Evolutionary conservation across 2,113 vertebrate genomes (phyloP).

Genomic region (Orthonyx spaldingii): DNA sequence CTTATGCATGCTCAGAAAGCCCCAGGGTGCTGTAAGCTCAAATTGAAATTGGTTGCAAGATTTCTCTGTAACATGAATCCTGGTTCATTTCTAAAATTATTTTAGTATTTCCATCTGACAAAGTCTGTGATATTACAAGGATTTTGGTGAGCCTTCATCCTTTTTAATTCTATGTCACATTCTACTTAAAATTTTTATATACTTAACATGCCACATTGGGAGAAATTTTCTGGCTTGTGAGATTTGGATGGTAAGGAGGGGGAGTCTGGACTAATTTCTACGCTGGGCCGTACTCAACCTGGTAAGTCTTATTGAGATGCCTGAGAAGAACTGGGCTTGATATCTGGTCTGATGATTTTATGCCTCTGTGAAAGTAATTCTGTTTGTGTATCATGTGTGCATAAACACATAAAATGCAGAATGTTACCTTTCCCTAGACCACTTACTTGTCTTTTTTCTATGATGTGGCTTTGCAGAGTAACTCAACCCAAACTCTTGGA

Average conservation of each 20-base stretch:
- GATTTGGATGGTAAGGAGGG: background rate
- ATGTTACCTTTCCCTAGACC: background rate
- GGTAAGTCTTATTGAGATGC: background rate
- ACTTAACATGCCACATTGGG: background rate
- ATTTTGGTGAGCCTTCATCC: background rate
- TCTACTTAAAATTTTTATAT: background rate
- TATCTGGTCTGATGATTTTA: background rate
- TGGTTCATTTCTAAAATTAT: background rate
- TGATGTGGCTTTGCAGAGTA: background rate
- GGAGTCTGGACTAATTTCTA: background rate
- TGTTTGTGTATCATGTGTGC: background rate
- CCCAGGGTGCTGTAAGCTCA: background rate
- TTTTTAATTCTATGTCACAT: background rate
- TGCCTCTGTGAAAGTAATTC: background rate
- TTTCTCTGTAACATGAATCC: background rate
- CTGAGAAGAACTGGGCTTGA: background rate
- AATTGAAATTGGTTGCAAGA: background rate
- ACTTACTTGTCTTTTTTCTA: background rate
- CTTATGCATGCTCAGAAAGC: background rate
- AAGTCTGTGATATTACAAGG: background rate
- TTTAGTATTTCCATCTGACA: background rate
- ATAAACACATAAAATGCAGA: background rate
- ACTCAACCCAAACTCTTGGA: background rate
- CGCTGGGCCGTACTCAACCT: rapidly evolving
- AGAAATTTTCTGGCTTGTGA: background rate